phyloP scores from a whole-genome alignment of 2,888 invertebrate genomes.

The Aplocera efformata region DNA sequence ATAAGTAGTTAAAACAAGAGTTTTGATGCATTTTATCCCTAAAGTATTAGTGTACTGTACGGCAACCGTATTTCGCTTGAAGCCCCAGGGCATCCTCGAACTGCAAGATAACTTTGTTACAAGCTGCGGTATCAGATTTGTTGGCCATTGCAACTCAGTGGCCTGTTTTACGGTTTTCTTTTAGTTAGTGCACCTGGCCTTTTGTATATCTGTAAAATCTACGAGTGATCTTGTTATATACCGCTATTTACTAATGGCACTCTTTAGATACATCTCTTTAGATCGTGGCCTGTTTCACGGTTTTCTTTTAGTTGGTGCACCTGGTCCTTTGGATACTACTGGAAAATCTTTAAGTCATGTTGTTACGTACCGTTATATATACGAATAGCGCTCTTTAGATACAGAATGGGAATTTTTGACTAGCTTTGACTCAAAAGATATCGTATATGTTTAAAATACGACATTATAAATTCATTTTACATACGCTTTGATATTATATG shows the following conservation, averaged over 20 bases:
- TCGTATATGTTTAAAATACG: too few species aligned
- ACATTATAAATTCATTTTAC: too few species aligned
- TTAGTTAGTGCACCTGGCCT: neutral
- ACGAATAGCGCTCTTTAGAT: neutral
- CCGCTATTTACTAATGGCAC: too few species aligned
- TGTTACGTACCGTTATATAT: too few species aligned
- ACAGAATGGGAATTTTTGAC: too few species aligned
- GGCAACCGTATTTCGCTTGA: constrained; percentile 6
- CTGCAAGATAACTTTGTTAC: constrained; percentile 17
- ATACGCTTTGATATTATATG: too few species aligned
- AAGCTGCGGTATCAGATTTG: constrained; percentile 15
- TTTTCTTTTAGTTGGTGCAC: neutral
- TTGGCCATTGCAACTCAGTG: constrained; percentile 15
- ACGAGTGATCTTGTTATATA: too few species aligned
- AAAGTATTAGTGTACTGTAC: constrained; percentile 10
- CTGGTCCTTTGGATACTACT: too few species aligned
- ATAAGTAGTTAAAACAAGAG: too few species aligned
- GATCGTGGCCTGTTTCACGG: constrained; percentile 7
- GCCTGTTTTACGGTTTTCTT: constrained; percentile 3
- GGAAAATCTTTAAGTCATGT: too few species aligned
- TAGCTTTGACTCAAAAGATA: too few species aligned
- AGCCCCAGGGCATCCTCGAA: constrained; percentile 11
- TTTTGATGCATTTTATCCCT: neutral
- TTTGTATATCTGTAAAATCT: too few species aligned
- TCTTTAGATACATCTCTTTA: neutral